Evolutionary conservation across 2,888 invertebrate species (phyloP).

Genomic region (Parochlus steinenii): DNA sequence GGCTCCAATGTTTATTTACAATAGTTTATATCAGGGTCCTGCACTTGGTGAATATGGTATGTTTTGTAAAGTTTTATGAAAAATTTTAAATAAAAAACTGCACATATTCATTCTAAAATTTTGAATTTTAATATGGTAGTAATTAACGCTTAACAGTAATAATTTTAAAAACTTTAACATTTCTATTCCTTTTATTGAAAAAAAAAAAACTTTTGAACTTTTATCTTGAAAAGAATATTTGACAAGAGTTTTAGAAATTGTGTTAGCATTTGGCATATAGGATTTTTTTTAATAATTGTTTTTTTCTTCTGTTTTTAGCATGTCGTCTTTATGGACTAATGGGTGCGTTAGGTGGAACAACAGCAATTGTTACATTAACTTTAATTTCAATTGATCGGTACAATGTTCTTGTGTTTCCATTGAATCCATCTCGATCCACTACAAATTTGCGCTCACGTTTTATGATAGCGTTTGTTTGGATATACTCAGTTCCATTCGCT

Average conservation of each 20-base stretch:
- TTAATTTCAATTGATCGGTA: conserved; percentile 70
- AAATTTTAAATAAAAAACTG: neutral
- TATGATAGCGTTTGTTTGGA: conserved; percentile 49
- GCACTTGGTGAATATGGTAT: conserved; percentile 54
- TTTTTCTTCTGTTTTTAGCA: conserved; percentile 33
- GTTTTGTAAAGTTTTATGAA: conserved; percentile 12
- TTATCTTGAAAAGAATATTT: too few relatives aligned
- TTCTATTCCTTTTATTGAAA: neutral
- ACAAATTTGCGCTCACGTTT: conserved; percentile 43
- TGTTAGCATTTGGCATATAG: too few relatives aligned
- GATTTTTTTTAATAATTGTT: neutral
- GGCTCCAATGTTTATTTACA: conserved; percentile 57
- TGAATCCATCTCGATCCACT: conserved; percentile 47
- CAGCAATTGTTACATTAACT: conserved; percentile 64
- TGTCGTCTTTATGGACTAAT: conserved; percentile 65
- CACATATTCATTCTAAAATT: neutral
- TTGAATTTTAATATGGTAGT: too few relatives aligned
- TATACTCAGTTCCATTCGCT: conserved; percentile 31
- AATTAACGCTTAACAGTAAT: too few relatives aligned
- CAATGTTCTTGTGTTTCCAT: conserved; percentile 62
- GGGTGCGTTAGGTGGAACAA: conserved; percentile 64
- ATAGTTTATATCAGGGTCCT: conserved; percentile 54
- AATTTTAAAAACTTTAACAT: too few relatives aligned
- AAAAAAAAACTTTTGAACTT: neutral
- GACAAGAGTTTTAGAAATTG: too few relatives aligned